A percentile compares a stretch with the other conserved stretches of the same genome.
Conservation (phyloP, 1,140 invertebrate genomes). For the Probaryconus sp. region DNA sequence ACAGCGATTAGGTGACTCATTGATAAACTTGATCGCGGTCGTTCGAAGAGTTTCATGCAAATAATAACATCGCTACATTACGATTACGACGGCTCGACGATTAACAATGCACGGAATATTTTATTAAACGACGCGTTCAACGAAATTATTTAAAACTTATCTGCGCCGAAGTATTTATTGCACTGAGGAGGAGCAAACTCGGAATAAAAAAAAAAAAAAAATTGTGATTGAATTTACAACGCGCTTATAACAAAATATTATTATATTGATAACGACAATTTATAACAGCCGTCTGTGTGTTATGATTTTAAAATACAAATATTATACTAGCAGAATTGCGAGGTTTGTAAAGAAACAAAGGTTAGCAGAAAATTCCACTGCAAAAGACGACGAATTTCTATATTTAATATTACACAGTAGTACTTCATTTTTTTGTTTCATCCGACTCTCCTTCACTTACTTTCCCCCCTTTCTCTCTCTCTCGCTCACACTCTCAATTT, state of each 20-base stretch:
- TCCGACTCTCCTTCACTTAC: no score
- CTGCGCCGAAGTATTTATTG: conserved; percentile 36
- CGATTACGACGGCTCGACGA: conserved; percentile 21
- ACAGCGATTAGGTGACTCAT: conserved; percentile 55
- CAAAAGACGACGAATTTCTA: conserved; percentile 23
- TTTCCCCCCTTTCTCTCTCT: no score
- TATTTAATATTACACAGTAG: conserved; percentile 46
- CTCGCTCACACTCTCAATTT: no score
- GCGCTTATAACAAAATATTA: conserved; percentile 57
- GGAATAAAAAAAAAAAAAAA: conserved; percentile 29
- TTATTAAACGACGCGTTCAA: conserved; percentile 18
- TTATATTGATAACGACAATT: conserved; percentile 60
- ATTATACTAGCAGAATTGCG: conserved; percentile 58
- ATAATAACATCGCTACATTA: conserved; percentile 24
- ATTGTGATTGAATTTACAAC: conserved; percentile 52
- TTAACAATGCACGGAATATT: conserved; percentile 39
- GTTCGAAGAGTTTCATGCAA: conserved; percentile 44
- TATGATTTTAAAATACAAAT: conserved; percentile 62
- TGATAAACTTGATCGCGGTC: conserved; percentile 53
- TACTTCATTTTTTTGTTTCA: conserved; percentile 11
- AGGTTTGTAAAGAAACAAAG: conserved; percentile 57
- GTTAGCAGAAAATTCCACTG: conserved; percentile 61
- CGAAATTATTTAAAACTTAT: conserved; percentile 45
- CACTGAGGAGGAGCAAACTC: neutral
- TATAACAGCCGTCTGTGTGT: conserved; percentile 45